Conservation (phyloP, 2,888 invertebrate genomes). For the Odontocolon sp. region DNA sequence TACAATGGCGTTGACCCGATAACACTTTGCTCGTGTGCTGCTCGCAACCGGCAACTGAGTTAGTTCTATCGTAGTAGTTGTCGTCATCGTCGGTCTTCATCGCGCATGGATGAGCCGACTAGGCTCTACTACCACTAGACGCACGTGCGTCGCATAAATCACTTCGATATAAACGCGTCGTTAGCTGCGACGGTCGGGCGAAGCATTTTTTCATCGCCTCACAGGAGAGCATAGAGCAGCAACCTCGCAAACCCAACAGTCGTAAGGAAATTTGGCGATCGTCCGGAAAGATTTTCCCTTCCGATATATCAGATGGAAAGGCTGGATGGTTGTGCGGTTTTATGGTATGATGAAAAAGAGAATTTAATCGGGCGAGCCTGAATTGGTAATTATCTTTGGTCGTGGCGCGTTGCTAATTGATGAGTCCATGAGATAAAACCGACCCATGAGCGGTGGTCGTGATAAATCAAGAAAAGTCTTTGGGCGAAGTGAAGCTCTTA, state of each 20-base stretch:
- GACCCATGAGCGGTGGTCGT: constrained; percentile 34
- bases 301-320: constrained; percentile 20
- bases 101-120: constrained; percentile 50
- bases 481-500: constrained; percentile 39
- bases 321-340: neutral
- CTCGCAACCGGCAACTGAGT: constrained; percentile 43
- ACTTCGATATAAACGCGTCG: constrained; percentile 70
- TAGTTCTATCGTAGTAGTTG: constrained; percentile 52
- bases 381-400: constrained; percentile 66
- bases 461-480: constrained; percentile 66
- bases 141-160: constrained; percentile 73
- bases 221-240: neutral
- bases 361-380: constrained; percentile 51
- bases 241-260: neutral
- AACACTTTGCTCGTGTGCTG: constrained; percentile 62
- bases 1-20: constrained; percentile 64
- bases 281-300: constrained; percentile 53
- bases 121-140: constrained; percentile 53
- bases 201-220: constrained; percentile 52
- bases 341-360: constrained; percentile 26
- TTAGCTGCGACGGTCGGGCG: constrained; percentile 63
- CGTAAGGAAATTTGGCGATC: constrained; percentile 51
- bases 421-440: constrained; percentile 66
- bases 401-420: constrained; percentile 67
- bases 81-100: constrained; percentile 47